Conservation (phyloP, 2,797 vertebrate species). For the Gouania willdenowi region DNA sequence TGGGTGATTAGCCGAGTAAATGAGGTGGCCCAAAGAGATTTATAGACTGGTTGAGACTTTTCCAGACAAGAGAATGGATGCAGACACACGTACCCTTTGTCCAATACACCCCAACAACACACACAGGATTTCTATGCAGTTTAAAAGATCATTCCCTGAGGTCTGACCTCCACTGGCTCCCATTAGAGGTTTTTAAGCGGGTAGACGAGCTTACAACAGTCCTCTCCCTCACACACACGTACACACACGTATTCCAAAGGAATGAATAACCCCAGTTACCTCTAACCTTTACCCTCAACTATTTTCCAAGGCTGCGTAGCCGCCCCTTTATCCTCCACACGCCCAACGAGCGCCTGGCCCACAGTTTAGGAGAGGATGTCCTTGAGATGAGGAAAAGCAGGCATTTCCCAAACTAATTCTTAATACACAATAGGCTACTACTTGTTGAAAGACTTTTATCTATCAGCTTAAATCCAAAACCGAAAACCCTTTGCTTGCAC, state of each 20-base stretch:
- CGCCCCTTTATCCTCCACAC: conserved; percentile 4
- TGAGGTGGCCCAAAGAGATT: background rate
- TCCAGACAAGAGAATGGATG: conserved; percentile 17
- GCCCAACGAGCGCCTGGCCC: conserved; percentile 25
- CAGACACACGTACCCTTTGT: conserved; percentile 28
- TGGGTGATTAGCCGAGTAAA: conserved; percentile 54
- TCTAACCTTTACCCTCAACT: conserved; percentile 48
- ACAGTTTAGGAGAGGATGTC: conserved; percentile 24
- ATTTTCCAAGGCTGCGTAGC: conserved; percentile 11
- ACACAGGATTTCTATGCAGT: conserved; percentile 12
- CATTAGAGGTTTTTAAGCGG: conserved; percentile 43
- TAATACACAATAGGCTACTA: too few relatives aligned
- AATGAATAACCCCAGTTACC: conserved; percentile 46
- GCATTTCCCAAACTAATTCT: conserved; percentile 34
- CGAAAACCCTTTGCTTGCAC: too few relatives aligned
- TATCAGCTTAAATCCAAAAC: too few relatives aligned
- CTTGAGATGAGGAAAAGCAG: conserved; percentile 28
- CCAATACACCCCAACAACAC: conserved; percentile 3
- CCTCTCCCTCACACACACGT: background rate
- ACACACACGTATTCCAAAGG: conserved; percentile 1
- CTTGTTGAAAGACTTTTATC: too few relatives aligned
- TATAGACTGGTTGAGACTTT: conserved; percentile 17
- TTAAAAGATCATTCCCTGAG: conserved; percentile 44
- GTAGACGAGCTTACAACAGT: conserved; percentile 27
- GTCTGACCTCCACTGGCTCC: conserved; percentile 47